These are phyloP conservation scores for Geophilus truncorum DNA, from an alignment of 2,888 invertebrate species.

Conservation along the genomic window DNA sequence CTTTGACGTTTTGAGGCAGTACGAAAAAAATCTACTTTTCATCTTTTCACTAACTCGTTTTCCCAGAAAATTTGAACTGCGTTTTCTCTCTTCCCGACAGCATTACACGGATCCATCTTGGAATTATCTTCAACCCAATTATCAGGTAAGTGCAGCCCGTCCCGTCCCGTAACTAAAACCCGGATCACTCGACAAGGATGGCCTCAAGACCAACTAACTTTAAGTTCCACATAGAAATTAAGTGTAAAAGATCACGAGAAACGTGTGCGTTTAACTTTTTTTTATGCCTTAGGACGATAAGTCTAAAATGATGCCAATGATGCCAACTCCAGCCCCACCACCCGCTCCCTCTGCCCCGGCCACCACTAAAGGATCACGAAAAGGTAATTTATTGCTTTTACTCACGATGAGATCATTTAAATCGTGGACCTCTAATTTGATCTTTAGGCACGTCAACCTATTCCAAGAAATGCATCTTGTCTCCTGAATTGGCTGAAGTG, in stretches of 20 bases:
- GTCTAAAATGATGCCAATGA: constrained; percentile 22
- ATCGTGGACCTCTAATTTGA: not conserved
- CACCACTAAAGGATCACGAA: constrained; percentile 21
- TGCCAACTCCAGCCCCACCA: constrained; percentile 21
- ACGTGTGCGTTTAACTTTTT: not conserved
- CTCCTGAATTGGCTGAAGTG: constrained; percentile 75
- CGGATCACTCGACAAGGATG: not conserved
- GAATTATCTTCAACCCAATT: constrained; percentile 27
- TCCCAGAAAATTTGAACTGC: constrained; percentile 25
- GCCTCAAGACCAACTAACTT: not conserved
- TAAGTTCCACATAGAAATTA: not conserved
- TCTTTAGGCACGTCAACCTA: constrained; percentile 51
- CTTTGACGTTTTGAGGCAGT: not conserved
- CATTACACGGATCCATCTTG: constrained; percentile 27
- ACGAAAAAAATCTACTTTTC: not conserved
- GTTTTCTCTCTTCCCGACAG: constrained; percentile 16
- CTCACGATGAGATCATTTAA: not conserved
- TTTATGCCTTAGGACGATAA: not conserved
- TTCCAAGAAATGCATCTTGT: constrained; percentile 75
- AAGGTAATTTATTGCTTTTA: constrained; percentile 8
- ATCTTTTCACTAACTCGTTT: constrained; percentile 7
- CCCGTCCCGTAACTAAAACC: constrained; percentile 2
- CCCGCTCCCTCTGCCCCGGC: constrained; percentile 7
- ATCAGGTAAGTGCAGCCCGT: constrained; percentile 14
- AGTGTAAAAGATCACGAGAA: not conserved